Base-by-base conservation (phyloP, 2,797 vertebrate genomes). In the Philypnodon macrostomus region DNA sequence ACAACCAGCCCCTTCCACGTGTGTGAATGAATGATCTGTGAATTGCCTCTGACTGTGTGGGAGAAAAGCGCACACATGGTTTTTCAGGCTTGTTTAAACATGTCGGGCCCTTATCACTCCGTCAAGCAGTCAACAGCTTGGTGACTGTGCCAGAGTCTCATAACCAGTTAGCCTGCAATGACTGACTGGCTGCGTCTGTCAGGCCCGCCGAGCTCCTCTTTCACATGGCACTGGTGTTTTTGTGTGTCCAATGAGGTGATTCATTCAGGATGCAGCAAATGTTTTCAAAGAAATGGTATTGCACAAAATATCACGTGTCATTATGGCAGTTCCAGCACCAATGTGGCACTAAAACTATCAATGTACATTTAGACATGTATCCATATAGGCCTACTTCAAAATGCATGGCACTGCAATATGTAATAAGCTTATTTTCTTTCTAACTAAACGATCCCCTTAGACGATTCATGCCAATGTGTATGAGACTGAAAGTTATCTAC, bases 1-100 rank as follows among this genome's bases (percentile, higher is more conserved):
- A 23, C 21, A 23, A 23, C 21, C 21, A 23, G 6, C 21, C 21
- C 21, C 21, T 23, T 14, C 27, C 4, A 17, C 16, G 19, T 3
- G 4, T 50, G 13, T 52, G 45, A 57, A 42, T 12, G 46, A 67
- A 16, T 29, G 9, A 42, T 18, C 32, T 11, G 46, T 32, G 57
- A 41, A 67, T 21, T n/a, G 46, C 34, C 39, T 57, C 48, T 31
- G 72, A 54, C 44, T 19, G 8, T 31, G 33, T 39, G 53, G 29
- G 39, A 56, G 24, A 33, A 51, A 42, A 34, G 34, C 30, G 21
- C 35, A 34, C 41, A 49, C 27, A 0, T 21, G 0, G 27, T 58
- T 63, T 47, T 74, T 63, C 36, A 67, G 69, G 70, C 80, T 62
- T 80, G 81, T 45, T 77, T 57, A 39, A 79, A 80, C 85, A 79